Evolutionary conservation across 1,140 invertebrate species (phyloP).

Genomic region (Argopecten irradians): DNA sequence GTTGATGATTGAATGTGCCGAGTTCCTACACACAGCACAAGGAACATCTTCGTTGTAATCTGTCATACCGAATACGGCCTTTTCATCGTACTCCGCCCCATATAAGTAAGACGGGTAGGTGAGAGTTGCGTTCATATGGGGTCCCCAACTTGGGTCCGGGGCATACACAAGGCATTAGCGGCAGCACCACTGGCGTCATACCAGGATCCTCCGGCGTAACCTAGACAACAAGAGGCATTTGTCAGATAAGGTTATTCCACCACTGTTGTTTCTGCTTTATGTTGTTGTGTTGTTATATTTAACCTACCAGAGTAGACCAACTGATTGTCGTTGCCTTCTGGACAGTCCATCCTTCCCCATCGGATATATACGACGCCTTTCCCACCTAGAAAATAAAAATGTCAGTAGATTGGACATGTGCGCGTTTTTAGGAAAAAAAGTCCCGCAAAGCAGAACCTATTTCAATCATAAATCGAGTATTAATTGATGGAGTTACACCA

Average conservation of each 20-base stretch:
- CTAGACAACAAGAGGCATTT: background rate
- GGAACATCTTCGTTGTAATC: slow-evolving; percentile 37
- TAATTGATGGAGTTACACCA: too few relatives aligned
- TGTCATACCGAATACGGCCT: background rate
- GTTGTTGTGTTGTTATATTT: too few relatives aligned
- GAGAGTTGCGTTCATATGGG: background rate
- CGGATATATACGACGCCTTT: background rate
- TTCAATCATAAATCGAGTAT: too few relatives aligned
- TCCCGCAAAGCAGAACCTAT: too few relatives aligned
- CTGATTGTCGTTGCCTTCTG: background rate
- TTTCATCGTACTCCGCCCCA: slow-evolving; percentile 36
- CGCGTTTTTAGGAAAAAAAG: too few relatives aligned
- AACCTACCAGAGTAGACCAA: background rate
- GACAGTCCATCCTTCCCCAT: background rate
- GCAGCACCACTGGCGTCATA: background rate
- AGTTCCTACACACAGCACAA: slow-evolving; percentile 51
- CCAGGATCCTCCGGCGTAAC: slow-evolving; percentile 25
- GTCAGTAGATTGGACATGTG: too few relatives aligned
- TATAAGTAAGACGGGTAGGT: background rate
- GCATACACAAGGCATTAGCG: slow-evolving; percentile 33
- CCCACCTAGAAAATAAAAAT: background rate
- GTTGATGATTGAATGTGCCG: slow-evolving; percentile 20
- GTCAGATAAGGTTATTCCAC: too few relatives aligned
- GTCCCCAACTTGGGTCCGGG: slow-evolving; percentile 21
- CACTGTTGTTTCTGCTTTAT: too few relatives aligned